Evolutionary conservation across 2,113 vertebrate genomes (phyloP).

Genomic region (Calcarius ornatus): DNA sequence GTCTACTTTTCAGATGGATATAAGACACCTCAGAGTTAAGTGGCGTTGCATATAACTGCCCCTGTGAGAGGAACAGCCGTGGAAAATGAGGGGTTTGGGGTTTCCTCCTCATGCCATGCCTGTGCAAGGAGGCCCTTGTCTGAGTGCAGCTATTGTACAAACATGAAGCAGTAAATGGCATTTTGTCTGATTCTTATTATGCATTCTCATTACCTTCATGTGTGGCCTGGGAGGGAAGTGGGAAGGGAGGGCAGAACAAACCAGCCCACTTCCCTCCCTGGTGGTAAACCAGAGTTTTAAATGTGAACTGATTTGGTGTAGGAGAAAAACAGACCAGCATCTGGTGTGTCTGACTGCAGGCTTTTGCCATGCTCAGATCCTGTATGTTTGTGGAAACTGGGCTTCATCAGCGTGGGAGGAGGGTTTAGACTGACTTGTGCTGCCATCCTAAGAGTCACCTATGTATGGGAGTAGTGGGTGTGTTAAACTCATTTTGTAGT

Average conservation of each 20-base stretch:
- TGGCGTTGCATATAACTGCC: background rate
- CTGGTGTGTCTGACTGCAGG: background rate
- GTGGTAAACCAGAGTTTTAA: conserved; percentile 15
- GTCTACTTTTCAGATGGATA: background rate
- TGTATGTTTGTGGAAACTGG: background rate
- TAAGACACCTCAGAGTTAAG: background rate
- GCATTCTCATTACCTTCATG: background rate
- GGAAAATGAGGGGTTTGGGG: background rate
- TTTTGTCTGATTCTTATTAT: conserved; percentile 29
- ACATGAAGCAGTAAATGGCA: background rate
- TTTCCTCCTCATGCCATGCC: background rate
- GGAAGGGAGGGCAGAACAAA: background rate
- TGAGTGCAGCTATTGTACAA: background rate
- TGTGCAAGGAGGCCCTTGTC: background rate
- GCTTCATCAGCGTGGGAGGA: background rate
- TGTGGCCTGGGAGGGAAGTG: conserved; percentile 31
- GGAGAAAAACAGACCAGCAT: background rate
- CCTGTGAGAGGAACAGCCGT: background rate
- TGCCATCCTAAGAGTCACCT: background rate
- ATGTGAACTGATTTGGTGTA: background rate
- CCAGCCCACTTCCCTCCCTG: background rate
- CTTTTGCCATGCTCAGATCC: background rate
- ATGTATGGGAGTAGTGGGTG: background rate
- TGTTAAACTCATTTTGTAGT: background rate
- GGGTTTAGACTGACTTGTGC: background rate